These are phyloP conservation scores for Strigamia maritima DNA, from an alignment of 2,888 invertebrate species.

Conservation along the genomic window DNA sequence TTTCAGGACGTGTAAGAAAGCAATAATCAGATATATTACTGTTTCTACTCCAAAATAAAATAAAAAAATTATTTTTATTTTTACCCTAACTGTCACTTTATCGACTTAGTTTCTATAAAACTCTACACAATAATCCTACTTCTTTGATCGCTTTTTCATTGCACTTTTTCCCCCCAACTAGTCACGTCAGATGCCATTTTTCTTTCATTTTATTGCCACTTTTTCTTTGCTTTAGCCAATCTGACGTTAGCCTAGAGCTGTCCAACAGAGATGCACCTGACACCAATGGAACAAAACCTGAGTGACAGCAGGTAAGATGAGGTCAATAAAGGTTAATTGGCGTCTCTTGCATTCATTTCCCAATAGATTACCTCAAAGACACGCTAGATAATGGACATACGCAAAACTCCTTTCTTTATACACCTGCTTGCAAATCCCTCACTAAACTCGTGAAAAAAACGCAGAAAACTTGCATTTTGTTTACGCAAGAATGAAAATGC, in stretches of 20 bases:
- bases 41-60: too few relatives aligned
- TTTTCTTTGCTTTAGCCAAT: not conserved
- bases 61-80: not conserved
- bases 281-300: not conserved
- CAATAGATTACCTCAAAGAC: not conserved
- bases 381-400: not conserved
- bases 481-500: not conserved
- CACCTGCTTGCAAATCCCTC: not conserved
- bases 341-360: constrained; percentile 4
- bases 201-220: not conserved
- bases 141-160: constrained; percentile 4
- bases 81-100: not conserved
- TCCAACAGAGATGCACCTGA: not conserved
- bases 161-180: not conserved
- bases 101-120: constrained; percentile 4
- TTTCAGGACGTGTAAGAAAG: too few relatives aligned
- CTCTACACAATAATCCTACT: constrained; percentile 4
- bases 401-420: not conserved
- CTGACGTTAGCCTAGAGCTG: not conserved
- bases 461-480: not conserved
- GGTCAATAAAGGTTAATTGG: not conserved
- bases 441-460: not conserved
- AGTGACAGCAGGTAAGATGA: not conserved
- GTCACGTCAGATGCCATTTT: constrained; percentile 4
- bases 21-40: too few relatives aligned